Evolutionary conservation across 2,888 invertebrate species (phyloP).

Genomic region (Nymphalis urticae): DNA sequence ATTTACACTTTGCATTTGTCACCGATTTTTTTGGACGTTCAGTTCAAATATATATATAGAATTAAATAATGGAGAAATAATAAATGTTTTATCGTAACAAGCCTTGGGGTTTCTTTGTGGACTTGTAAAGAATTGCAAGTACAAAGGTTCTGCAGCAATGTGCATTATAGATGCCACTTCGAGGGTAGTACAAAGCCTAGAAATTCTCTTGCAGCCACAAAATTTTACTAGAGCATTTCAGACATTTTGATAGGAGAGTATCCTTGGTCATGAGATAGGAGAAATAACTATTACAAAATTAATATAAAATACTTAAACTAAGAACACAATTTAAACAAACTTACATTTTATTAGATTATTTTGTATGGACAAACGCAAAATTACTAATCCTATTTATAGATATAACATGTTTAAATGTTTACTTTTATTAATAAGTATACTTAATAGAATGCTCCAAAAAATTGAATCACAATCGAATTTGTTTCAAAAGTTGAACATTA

Average conservation of each 20-base stretch:
- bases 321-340: background rate
- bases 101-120: slow-evolving; percentile 22
- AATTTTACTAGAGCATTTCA: slow-evolving; percentile 30
- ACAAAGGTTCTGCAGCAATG: slow-evolving; percentile 34
- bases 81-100: background rate
- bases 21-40: too few relatives aligned
- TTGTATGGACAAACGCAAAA: too few relatives aligned
- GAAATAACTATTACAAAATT: slow-evolving; percentile 15
- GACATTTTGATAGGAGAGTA: slow-evolving; percentile 23
- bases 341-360: too few relatives aligned
- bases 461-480: too few relatives aligned
- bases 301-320: background rate
- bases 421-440: too few relatives aligned
- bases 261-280: slow-evolving; percentile 20
- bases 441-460: too few relatives aligned
- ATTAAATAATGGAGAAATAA: too few relatives aligned
- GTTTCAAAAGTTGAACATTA: too few relatives aligned
- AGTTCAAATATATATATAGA: too few relatives aligned
- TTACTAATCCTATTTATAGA: too few relatives aligned
- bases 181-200: slow-evolving; percentile 35
- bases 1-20: too few relatives aligned
- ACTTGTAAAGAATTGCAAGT: slow-evolving; percentile 28
- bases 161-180: slow-evolving; percentile 36
- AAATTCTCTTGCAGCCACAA: slow-evolving; percentile 36
- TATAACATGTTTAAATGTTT: too few relatives aligned